These are phyloP conservation scores for Anguilla anguilla DNA, from an alignment of 2,797 vertebrate species.

Conservation along the genomic window DNA sequence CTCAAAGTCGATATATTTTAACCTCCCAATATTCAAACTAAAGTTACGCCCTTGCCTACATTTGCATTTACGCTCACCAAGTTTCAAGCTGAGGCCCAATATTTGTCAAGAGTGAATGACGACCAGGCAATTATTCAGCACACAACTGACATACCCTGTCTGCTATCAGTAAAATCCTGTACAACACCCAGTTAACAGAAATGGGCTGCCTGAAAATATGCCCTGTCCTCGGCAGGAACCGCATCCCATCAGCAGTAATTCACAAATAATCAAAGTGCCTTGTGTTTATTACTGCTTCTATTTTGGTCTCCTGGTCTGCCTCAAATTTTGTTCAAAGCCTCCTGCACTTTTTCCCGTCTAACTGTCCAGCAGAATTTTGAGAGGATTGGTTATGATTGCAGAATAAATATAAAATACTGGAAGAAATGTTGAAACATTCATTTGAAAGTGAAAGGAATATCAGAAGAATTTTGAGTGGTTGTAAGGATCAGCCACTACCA, in stretches of 20 bases:
- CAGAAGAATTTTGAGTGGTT: background rate
- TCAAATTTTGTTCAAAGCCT: background rate
- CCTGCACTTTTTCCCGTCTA: background rate
- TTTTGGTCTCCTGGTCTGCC: background rate
- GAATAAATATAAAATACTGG: background rate
- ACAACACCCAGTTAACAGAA: conserved; percentile 2
- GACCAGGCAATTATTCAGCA: background rate
- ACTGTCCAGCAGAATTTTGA: background rate
- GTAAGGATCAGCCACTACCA: background rate
- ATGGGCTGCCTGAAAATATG: background rate
- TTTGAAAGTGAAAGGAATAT: background rate
- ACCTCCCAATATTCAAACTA: no score
- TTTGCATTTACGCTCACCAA: background rate
- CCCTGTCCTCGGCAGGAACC: background rate
- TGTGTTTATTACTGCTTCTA: background rate
- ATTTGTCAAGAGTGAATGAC: conserved; percentile 1
- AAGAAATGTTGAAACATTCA: background rate
- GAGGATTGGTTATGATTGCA: background rate
- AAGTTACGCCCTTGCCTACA: background rate
- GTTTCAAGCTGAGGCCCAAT: background rate
- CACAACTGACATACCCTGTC: background rate
- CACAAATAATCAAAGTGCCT: background rate
- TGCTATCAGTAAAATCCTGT: background rate
- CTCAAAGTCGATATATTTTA: no score
- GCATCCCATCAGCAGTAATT: background rate